Conservation (phyloP, 2,888 invertebrate genomes). For the Cacoxenus indagator region DNA sequence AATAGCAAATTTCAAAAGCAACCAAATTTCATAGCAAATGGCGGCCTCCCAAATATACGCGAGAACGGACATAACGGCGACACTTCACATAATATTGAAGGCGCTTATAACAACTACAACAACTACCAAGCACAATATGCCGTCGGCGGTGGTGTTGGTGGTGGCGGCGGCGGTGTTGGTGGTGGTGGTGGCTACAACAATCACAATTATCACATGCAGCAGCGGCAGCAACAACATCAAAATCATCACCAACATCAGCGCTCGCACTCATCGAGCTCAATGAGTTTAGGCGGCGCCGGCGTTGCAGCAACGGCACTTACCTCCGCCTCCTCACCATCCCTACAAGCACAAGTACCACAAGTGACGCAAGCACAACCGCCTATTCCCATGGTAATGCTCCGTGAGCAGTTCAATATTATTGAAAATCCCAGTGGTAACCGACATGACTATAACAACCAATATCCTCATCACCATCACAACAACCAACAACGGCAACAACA, state of each 20-base stretch:
- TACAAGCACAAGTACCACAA: constrained; percentile 35
- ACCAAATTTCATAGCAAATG: constrained; percentile 64
- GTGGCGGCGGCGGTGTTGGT: constrained; percentile 21
- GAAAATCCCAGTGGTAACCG: constrained; percentile 69
- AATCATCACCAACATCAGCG: constrained; percentile 41
- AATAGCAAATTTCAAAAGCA: constrained; percentile 67
- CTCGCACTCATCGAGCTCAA: constrained; percentile 43
- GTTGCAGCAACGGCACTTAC: constrained; percentile 28
- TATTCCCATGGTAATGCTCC: constrained; percentile 73
- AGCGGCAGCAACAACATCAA: constrained; percentile 36
- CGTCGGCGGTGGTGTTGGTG: constrained; percentile 11
- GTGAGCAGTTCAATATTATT: constrained; percentile 70
- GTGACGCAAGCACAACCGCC: constrained; percentile 60
- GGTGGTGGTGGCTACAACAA: constrained; percentile 32
- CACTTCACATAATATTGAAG: constrained; percentile 24
- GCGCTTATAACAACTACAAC: constrained; percentile 40
- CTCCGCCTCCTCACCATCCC: constrained; percentile 40
- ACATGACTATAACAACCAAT: constrained; percentile 54
- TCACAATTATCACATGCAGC: constrained; percentile 39
- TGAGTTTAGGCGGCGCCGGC: constrained; percentile 38
- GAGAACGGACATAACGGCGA: constrained; percentile 62
- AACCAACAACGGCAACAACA: constrained; percentile 41
- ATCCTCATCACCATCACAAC: constrained; percentile 45
- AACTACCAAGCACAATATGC: constrained; percentile 41
- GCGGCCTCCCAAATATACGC: constrained; percentile 68